phyloP scores from a whole-genome alignment of 1,140 invertebrate genomes.

The Hylyphantes graminicola region DNA sequence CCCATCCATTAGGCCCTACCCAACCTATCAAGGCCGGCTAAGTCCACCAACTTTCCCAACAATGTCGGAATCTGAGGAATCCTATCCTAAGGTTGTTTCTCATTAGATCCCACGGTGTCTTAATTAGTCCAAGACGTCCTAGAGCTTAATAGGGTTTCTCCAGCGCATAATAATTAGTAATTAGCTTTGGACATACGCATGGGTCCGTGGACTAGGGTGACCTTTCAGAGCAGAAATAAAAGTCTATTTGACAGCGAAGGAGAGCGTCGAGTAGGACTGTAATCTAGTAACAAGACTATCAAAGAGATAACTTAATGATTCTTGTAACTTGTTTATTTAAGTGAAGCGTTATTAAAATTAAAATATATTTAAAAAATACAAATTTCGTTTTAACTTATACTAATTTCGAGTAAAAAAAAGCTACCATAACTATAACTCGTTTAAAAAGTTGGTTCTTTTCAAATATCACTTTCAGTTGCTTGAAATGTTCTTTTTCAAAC shows the following conservation, averaged over 20 bases:
- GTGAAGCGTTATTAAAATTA: no score
- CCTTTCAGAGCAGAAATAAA: slow-evolving; percentile 24
- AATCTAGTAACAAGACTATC: neutral
- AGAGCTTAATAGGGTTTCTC: slow-evolving; percentile 28
- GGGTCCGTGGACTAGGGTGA: slow-evolving; percentile 14
- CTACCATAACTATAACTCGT: no score
- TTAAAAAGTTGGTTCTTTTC: no score
- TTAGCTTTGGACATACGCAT: slow-evolving; percentile 33
- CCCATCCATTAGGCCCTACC: no score
- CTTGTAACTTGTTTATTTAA: neutral
- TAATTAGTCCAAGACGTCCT: slow-evolving; percentile 28
- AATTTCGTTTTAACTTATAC: no score
- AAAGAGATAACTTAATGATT: neutral
- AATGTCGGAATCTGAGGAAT: slow-evolving; percentile 4
- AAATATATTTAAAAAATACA: no score
- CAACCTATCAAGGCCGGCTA: no score
- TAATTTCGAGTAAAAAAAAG: no score
- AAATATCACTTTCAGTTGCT: no score
- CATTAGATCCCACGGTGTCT: slow-evolving; percentile 24
- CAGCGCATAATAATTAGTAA: slow-evolving; percentile 42
- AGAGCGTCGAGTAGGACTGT: slow-evolving; percentile 11
- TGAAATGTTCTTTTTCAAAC: no score
- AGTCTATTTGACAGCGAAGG: slow-evolving; percentile 30
- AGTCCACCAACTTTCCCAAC: slow-evolving; percentile 28
- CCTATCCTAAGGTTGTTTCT: slow-evolving; percentile 20